These are phyloP conservation scores for Drosophila mercatorum DNA, from an alignment of 2,888 invertebrate species.

Conservation along the genomic window DNA sequence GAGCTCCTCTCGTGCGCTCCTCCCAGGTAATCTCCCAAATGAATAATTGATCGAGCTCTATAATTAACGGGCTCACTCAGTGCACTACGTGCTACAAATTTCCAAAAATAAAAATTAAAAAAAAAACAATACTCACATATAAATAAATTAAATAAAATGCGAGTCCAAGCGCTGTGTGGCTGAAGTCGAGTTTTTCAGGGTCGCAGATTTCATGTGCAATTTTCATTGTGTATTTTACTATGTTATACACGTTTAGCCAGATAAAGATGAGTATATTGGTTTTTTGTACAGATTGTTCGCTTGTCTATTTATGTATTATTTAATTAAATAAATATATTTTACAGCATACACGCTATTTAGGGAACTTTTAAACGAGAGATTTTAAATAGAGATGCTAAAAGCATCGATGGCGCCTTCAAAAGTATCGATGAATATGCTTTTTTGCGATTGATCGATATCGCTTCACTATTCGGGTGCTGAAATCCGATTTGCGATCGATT, in stretches of 20 bases:
- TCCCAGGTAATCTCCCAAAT: constrained; percentile 77
- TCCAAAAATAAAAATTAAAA: background rate
- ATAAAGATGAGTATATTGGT: background rate
- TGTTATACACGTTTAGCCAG: background rate
- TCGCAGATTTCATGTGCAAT: constrained; percentile 64
- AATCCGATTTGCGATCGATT: too few species aligned
- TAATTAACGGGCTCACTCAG: constrained; percentile 78
- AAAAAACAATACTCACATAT: constrained; percentile 16
- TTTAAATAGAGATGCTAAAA: too few species aligned
- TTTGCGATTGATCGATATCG: too few species aligned
- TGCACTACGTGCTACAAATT: constrained; percentile 40
- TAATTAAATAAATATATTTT: background rate
- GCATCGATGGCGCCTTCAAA: too few species aligned
- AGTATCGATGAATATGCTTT: too few species aligned
- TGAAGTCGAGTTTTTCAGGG: constrained; percentile 43
- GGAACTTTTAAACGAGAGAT: too few species aligned
- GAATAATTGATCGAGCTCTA: constrained; percentile 78
- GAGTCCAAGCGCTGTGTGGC: constrained; percentile 11
- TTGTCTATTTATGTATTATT: background rate
- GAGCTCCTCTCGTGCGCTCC: constrained; percentile 26
- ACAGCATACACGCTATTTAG: too few species aligned
- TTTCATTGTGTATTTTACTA: constrained; percentile 33
- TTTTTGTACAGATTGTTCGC: background rate
- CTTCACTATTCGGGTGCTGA: too few species aligned
- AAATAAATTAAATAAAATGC: constrained; percentile 29